Evolutionary conservation across 2,888 invertebrate species (phyloP).

Genomic region (Ennomos fuscantarius): DNA sequence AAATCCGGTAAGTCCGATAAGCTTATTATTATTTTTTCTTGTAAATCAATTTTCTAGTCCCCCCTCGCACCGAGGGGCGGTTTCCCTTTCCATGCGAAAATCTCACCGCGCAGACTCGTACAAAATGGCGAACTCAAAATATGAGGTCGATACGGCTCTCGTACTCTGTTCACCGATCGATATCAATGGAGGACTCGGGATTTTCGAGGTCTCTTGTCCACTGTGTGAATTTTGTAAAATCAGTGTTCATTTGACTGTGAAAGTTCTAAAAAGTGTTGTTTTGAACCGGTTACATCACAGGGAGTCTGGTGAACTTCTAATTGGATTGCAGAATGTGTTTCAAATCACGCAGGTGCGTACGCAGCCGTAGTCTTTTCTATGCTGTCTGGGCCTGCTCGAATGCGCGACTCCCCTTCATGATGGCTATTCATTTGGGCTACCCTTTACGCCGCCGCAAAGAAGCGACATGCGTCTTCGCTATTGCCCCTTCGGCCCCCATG

Average conservation of each 20-base stretch:
- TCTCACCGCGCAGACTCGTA: constrained; percentile 88
- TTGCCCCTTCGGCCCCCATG: constrained; percentile 68
- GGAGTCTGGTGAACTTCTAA: constrained; percentile 71
- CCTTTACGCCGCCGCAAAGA: constrained; percentile 85
- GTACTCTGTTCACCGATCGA: constrained; percentile 87
- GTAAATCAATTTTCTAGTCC: constrained; percentile 62
- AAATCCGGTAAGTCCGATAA: constrained; percentile 65
- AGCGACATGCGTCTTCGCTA: constrained; percentile 79
- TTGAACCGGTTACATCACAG: constrained; percentile 82
- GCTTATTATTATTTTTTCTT: constrained; percentile 46
- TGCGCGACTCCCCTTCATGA: constrained; percentile 84
- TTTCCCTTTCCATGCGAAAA: constrained; percentile 82
- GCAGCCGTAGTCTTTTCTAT: constrained; percentile 95
- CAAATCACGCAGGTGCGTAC: constrained; percentile 97
- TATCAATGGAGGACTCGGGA: constrained; percentile 84
- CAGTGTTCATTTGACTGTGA: constrained; percentile 72
- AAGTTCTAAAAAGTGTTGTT: constrained; percentile 79
- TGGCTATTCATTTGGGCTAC: constrained; percentile 84
- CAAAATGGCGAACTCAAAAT: constrained; percentile 87
- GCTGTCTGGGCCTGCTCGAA: constrained; percentile 96
- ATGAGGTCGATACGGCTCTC: constrained; percentile 78
- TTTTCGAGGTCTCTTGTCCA: constrained; percentile 79
- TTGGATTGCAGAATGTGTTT: constrained; percentile 80
- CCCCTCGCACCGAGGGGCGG: constrained; percentile 79
- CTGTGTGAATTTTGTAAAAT: constrained; percentile 71